Evolutionary conservation across 2,113 vertebrate genomes (phyloP).

Genomic region (Cyprinodon brontotheroides): DNA sequence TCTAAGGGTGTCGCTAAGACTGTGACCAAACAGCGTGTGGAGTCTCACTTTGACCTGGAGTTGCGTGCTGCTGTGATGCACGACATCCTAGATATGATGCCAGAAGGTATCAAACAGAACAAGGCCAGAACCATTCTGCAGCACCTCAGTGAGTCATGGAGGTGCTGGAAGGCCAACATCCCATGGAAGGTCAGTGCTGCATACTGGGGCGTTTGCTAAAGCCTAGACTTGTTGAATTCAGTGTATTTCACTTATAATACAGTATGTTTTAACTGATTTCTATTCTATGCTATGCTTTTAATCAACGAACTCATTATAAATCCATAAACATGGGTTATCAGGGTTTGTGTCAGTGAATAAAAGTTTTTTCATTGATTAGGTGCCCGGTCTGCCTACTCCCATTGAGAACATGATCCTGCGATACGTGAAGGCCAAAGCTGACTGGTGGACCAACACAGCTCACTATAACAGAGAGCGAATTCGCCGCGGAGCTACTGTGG

Average conservation of each 20-base stretch:
- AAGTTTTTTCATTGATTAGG: constrained; percentile 70
- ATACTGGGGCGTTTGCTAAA: neutral
- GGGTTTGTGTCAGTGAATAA: neutral
- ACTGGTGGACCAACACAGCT: constrained; percentile 99
- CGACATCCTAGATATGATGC: constrained; percentile 99
- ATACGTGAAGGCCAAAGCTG: constrained; percentile 98
- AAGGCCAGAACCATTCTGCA: constrained; percentile 98
- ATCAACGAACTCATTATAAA: too few species aligned
- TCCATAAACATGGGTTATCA: neutral
- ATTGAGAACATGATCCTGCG: constrained; percentile 99
- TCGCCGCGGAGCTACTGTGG: constrained; percentile 96
- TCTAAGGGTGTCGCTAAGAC: constrained; percentile 99
- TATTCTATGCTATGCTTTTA: too few species aligned
- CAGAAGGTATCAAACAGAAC: constrained; percentile 99
- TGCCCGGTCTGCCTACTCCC: constrained; percentile 95
- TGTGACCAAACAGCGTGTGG: constrained; percentile 97
- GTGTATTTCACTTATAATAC: neutral
- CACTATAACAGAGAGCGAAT: constrained; percentile 99
- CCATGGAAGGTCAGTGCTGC: constrained; percentile 90
- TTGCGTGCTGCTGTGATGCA: constrained; percentile 98
- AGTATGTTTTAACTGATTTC: neutral
- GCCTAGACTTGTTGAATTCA: neutral
- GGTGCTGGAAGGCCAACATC: constrained; percentile 99
- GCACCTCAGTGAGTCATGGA: constrained; percentile 98
- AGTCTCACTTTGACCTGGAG: constrained; percentile 98